These are phyloP conservation scores for Agraylea sexmaculata DNA, from an alignment of 1,140 invertebrate genomes.

Conservation along the genomic window DNA sequence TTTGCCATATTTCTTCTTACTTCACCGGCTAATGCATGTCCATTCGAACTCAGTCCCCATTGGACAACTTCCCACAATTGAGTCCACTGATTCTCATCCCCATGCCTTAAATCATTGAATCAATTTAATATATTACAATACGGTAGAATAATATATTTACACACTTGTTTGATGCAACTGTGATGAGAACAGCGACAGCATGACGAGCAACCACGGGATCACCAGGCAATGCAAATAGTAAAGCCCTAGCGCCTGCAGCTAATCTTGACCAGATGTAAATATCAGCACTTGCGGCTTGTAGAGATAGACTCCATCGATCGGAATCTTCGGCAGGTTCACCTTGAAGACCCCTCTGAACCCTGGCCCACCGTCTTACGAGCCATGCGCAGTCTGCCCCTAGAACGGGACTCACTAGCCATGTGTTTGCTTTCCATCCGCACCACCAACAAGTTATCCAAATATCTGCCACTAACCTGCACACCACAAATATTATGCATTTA, in stretches of 20 bases:
- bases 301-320: slow-evolving; percentile 36
- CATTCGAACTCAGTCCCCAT: slow-evolving; percentile 17
- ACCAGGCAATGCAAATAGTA: slow-evolving; percentile 26
- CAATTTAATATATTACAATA: slow-evolving; percentile 4
- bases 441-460: slow-evolving; percentile 58
- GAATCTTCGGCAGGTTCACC: slow-evolving; percentile 46
- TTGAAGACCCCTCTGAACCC: slow-evolving; percentile 61
- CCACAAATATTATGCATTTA: slow-evolving; percentile 23
- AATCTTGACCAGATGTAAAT: slow-evolving; percentile 26
- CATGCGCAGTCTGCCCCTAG: slow-evolving; percentile 66
- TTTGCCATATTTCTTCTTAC: slow-evolving; percentile 14
- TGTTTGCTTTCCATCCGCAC: slow-evolving; percentile 50
- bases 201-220: slow-evolving; percentile 27
- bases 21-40: slow-evolving; percentile 7
- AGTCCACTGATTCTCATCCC: slow-evolving; percentile 7
- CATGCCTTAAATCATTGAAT: slow-evolving; percentile 6
- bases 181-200: slow-evolving; percentile 25
- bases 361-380: slow-evolving; percentile 67
- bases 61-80: slow-evolving; percentile 15
- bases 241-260: slow-evolving; percentile 25
- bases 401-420: slow-evolving; percentile 66
- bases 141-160: slow-evolving; percentile 10
- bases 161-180: slow-evolving; percentile 28
- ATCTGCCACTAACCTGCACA: slow-evolving; percentile 52
- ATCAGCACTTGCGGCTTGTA: slow-evolving; percentile 24